These are phyloP conservation scores for Eristalinus aeneus DNA, from an alignment of 2,888 invertebrate species.

Conservation along the genomic window DNA sequence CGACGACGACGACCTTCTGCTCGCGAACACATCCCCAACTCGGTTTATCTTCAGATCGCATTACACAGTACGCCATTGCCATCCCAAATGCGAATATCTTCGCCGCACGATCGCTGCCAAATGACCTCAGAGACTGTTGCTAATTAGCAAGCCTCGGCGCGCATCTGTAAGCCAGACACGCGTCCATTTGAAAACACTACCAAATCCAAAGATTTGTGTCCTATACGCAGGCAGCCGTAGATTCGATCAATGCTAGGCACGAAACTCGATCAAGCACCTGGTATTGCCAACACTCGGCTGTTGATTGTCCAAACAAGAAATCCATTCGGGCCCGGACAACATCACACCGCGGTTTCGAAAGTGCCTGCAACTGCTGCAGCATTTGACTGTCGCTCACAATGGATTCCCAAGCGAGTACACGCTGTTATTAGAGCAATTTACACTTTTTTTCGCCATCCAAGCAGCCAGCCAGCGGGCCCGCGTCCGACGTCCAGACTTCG, in stretches of 20 bases:
- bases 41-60: neutral
- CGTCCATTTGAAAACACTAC: constrained; percentile 36
- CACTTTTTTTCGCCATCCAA: constrained; percentile 35
- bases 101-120: neutral
- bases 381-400: constrained; percentile 55
- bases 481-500: neutral
- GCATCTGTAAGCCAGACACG: constrained; percentile 18
- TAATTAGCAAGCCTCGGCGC: constrained; percentile 4
- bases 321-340: constrained; percentile 13
- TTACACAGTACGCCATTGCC: neutral
- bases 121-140: neutral
- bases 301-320: constrained; percentile 47
- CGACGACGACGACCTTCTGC: neutral
- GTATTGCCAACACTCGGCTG: constrained; percentile 21
- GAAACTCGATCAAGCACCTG: constrained; percentile 27
- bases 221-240: neutral
- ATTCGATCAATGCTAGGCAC: neutral
- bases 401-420: constrained; percentile 63
- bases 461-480: neutral
- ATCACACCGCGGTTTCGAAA: neutral
- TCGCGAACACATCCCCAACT: neutral
- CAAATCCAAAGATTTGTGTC: constrained; percentile 37
- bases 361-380: neutral
- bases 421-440: constrained; percentile 66
- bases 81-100: neutral